Base-by-base conservation (phyloP, 2,797 vertebrate species). In the Anguilla pacifica region DNA sequence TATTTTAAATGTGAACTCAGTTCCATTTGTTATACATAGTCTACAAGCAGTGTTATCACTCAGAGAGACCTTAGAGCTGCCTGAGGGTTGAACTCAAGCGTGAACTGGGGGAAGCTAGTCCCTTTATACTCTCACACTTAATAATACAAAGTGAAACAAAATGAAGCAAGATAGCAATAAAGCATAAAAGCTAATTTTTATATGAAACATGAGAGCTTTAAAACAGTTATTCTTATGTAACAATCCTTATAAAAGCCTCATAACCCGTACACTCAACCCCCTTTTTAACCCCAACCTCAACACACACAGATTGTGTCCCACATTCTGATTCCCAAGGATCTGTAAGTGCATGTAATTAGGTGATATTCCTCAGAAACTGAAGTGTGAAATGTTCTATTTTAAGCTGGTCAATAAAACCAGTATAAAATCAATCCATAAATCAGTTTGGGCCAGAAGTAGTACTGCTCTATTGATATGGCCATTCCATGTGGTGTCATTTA, bases 111-210 rank as follows among this genome's bases (percentile, higher is more conserved):
- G n/a, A 74, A 35, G 11, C 31, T 31, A 74, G n/a, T 74, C 11
- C 13, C 70, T 74, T 31, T 74, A 35, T 4, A 15, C 70, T 31
- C 31, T 13, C 31, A 11, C 70, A 74, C n/a, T 31, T 74, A 74
- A 74, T 74, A 35, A 74, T 74, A 74, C 28, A 74, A 74, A 39
- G 70, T 25, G n/a, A 67, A 74, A 31, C 51, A 53, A 67, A 74
- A 31, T 35, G 10, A 35, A 74, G 4, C 31, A 74, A 35, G 70
- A 13, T 35, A 10, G 35, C n/a, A 9, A 28, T 25, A 28, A n/a
- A 67, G 64, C 25, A 7, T 7, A n/a, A 67, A 67, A 67, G 64
- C 64, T 17, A 3, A 57, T 57, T 57, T 57, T 57, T 1, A 57
- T 57, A 57, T 57, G 13, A 19, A 57, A 15, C 13, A 57, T 57